phyloP scores from a whole-genome alignment of 2,888 invertebrate species.

The Synergus itoensis region DNA sequence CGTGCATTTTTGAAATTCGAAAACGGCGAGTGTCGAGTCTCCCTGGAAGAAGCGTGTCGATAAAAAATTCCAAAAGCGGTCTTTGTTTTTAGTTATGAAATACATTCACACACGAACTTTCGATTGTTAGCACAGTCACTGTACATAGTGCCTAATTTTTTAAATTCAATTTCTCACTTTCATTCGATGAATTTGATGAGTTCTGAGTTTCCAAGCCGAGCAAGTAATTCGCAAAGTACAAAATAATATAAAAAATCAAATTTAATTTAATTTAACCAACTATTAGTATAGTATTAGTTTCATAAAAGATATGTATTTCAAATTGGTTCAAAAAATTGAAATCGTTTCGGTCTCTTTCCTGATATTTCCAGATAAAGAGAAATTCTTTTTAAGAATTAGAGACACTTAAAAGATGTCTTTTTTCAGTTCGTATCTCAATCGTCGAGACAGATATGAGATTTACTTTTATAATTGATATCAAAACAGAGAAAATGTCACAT shows the following conservation, averaged over 20 bases:
- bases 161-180: not conserved
- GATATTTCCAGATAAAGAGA: constrained; percentile 1
- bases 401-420: constrained; percentile 31
- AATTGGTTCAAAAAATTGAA: constrained; percentile 17
- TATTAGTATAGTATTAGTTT: not conserved
- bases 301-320: constrained; percentile 29
- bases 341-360: not conserved
- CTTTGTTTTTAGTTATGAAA: constrained; percentile 20
- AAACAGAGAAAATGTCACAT: constrained; percentile 2
- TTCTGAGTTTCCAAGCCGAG: constrained; percentile 33
- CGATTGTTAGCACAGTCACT: constrained; percentile 25
- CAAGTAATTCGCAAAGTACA: not conserved
- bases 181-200: constrained; percentile 32
- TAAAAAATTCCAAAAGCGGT: constrained; percentile 35
- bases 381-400: not conserved
- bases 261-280: not conserved
- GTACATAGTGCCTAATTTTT: constrained; percentile 16
- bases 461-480: not conserved
- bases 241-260: not conserved
- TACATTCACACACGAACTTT: constrained; percentile 9
- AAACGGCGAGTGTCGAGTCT: constrained; percentile 29
- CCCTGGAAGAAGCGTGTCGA: constrained; percentile 36
- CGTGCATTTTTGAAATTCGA: constrained; percentile 33
- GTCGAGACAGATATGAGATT: constrained; percentile 17
- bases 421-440: constrained; percentile 9